Conservation (phyloP, 2,113 vertebrate species). For the Phyllopteryx taeniolatus region DNA sequence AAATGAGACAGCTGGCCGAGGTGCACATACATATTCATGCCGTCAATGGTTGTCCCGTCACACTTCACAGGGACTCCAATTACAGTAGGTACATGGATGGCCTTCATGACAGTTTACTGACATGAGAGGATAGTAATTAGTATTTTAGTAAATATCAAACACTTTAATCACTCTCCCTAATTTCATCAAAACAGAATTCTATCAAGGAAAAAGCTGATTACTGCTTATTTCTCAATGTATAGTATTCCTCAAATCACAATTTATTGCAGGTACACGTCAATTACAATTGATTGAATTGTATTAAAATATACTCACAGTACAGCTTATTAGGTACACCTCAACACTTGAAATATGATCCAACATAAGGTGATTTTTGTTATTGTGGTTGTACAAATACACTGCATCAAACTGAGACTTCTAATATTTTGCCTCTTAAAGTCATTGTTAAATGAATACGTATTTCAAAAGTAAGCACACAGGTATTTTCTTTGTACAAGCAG, state of each 20-base stretch:
- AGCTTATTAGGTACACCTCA: too few species aligned
- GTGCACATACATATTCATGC: slow-evolving; percentile 11
- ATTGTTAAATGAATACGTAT: too few species aligned
- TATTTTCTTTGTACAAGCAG: too few species aligned
- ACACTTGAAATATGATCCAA: too few species aligned
- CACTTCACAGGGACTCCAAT: background rate
- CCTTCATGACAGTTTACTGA: background rate
- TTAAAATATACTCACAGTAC: background rate
- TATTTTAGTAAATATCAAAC: background rate
- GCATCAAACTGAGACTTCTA: too few species aligned
- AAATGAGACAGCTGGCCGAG: slow-evolving; percentile 36
- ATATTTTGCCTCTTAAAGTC: too few species aligned
- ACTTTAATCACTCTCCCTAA: background rate
- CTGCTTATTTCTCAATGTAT: background rate
- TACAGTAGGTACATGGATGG: background rate
- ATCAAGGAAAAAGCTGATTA: background rate
- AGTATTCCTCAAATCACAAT: background rate
- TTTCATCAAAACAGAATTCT: background rate
- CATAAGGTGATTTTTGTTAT: too few species aligned
- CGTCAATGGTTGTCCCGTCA: slow-evolving; percentile 10
- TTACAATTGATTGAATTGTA: background rate
- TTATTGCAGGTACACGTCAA: background rate
- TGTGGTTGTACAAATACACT: too few species aligned
- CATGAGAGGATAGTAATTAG: background rate
- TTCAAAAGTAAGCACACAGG: too few species aligned